These are phyloP conservation scores for Pseudomyrmex dendroicus DNA, from an alignment of 1,140 invertebrate genomes.

Conservation along the genomic window DNA sequence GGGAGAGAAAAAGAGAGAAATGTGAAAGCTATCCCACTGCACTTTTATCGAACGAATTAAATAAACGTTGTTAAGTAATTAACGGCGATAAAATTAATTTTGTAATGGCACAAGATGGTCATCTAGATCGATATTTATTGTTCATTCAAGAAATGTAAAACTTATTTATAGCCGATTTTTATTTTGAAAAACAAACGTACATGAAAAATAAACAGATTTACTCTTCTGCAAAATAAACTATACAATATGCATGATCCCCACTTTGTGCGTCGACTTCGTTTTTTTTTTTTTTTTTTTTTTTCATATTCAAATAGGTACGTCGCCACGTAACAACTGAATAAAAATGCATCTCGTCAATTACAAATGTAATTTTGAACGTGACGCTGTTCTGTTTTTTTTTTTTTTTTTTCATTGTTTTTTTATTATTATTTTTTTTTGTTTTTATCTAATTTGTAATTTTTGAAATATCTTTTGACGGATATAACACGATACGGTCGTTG, in stretches of 20 bases:
- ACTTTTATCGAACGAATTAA: too few species aligned
- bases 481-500: neutral
- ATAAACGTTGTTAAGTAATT: too few species aligned
- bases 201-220: too few species aligned
- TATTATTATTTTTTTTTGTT: neutral
- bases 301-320: neutral
- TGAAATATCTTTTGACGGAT: neutral
- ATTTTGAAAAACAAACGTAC: neutral
- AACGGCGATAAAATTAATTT: too few species aligned
- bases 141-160: too few species aligned
- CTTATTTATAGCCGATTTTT: too few species aligned
- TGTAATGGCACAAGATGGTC: too few species aligned
- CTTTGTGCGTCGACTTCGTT: neutral
- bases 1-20: too few species aligned
- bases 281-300: neutral
- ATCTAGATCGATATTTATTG: too few species aligned
- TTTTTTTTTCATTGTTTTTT: neutral
- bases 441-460: constrained; percentile 6
- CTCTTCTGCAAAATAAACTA: neutral
- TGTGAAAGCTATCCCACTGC: too few species aligned
- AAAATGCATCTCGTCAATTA: constrained; percentile 8
- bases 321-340: neutral
- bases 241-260: neutral
- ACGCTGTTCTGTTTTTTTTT: neutral
- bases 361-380: constrained; percentile 1